Conservation (phyloP, 1,140 invertebrate genomes). For the Camponotus pennsylvanicus region DNA sequence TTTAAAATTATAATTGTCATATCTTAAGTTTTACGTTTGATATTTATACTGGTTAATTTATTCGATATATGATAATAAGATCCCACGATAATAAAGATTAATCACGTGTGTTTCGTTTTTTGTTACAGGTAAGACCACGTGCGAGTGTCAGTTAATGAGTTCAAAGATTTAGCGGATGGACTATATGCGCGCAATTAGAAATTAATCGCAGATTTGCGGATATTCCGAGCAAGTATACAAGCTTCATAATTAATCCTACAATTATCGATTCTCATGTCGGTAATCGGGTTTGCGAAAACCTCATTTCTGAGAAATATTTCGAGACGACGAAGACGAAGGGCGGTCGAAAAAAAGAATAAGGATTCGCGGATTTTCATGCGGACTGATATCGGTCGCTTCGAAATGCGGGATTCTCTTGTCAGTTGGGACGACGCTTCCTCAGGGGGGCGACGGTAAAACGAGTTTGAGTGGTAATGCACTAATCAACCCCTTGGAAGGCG, state of each 20-base stretch:
- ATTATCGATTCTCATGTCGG: conserved; percentile 77
- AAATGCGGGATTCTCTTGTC: conserved; percentile 64
- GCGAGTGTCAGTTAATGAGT: background rate
- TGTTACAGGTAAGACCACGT: conserved; percentile 74
- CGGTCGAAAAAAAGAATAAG: conserved; percentile 33
- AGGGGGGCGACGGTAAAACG: conserved; percentile 55
- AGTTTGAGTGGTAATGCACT: conserved; percentile 81
- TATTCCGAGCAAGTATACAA: conserved; percentile 58
- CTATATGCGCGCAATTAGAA: conserved; percentile 57
- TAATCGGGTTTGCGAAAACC: conserved; percentile 70
- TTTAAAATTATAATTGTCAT: background rate
- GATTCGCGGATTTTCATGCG: conserved; percentile 65
- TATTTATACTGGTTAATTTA: background rate
- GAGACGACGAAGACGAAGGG: conserved; percentile 64
- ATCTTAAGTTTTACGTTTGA: background rate
- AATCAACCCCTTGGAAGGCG: conserved; percentile 82
- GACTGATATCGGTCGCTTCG: conserved; percentile 68
- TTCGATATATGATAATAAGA: background rate
- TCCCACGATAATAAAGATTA: conserved; percentile 16
- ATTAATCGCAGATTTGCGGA: conserved; percentile 56
- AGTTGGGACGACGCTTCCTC: conserved; percentile 45
- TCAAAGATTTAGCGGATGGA: background rate
- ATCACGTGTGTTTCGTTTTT: conserved; percentile 54
- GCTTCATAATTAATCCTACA: conserved; percentile 81
- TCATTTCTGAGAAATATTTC: conserved; percentile 72